phyloP scores from a whole-genome alignment of 2,888 invertebrate species.

The Hecatera dysodea region DNA sequence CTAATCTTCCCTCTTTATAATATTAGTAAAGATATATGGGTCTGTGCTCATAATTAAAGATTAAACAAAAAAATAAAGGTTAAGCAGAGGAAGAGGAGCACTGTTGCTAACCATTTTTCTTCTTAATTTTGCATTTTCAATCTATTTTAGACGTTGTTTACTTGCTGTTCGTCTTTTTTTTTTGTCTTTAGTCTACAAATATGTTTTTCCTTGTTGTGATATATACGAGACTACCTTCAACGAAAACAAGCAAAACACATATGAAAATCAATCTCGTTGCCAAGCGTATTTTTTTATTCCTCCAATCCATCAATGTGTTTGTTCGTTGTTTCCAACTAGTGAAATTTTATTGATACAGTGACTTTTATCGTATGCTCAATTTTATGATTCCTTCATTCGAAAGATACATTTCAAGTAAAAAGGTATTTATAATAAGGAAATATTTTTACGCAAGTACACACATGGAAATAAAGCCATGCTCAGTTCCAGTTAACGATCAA shows the following conservation, averaged over 20 bases:
- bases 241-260: background rate
- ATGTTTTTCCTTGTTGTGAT: background rate
- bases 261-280: background rate
- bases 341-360: no score
- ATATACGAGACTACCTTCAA: background rate
- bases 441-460: background rate
- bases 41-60: no score
- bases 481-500: constrained; percentile 18
- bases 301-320: background rate
- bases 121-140: no score
- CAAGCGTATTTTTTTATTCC: background rate
- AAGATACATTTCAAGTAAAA: background rate
- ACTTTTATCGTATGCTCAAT: background rate
- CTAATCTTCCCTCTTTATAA: no score
- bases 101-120: no score
- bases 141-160: background rate
- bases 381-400: background rate
- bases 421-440: no score
- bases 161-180: background rate
- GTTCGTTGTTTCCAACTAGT: background rate
- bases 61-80: no score
- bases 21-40: no score
- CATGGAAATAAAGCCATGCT: constrained; percentile 1
- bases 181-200: background rate
- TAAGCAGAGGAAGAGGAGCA: no score